These are phyloP conservation scores for Andrena minutula DNA, from an alignment of 2,888 invertebrate genomes.

Conservation along the genomic window DNA sequence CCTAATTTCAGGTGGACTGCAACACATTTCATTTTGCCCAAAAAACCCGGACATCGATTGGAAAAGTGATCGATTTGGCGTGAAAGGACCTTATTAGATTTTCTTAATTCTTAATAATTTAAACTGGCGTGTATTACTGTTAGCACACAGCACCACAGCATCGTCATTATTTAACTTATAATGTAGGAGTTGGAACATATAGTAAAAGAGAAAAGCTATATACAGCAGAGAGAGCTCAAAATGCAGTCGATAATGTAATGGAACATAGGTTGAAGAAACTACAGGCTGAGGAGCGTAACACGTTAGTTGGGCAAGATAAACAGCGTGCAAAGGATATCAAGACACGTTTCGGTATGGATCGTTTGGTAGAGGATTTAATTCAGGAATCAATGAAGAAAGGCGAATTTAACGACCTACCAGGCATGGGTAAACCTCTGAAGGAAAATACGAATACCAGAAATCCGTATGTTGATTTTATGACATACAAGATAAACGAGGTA, in stretches of 20 bases:
- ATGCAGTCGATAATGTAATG: slow-evolving; percentile 90
- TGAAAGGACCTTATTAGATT: background rate
- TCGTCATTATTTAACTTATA: slow-evolving; percentile 92
- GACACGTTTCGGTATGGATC: slow-evolving; percentile 90
- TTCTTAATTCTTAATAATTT: background rate
- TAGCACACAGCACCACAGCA: slow-evolving; percentile 96
- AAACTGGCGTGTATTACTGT: slow-evolving; percentile 25
- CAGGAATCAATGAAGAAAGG: slow-evolving; percentile 96
- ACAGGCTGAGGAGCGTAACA: slow-evolving; percentile 84
- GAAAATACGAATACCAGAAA: slow-evolving; percentile 88
- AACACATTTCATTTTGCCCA: no score
- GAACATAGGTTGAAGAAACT: slow-evolving; percentile 88
- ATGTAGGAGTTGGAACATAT: slow-evolving; percentile 92
- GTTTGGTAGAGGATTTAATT: slow-evolving; percentile 96
- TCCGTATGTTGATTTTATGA: slow-evolving; percentile 95
- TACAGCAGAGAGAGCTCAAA: slow-evolving; percentile 88
- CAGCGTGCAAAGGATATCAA: slow-evolving; percentile 77
- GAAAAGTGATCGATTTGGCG: no score
- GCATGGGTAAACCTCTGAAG: slow-evolving; percentile 92
- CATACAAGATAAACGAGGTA: slow-evolving; percentile 94
- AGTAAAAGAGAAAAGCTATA: slow-evolving; percentile 92
- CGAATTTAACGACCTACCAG: slow-evolving; percentile 94
- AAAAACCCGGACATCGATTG: no score
- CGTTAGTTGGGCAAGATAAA: slow-evolving; percentile 77
- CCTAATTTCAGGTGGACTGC: no score